phyloP scores from a whole-genome alignment of 1,140 invertebrate species.

The Berghia stephanieae region DNA sequence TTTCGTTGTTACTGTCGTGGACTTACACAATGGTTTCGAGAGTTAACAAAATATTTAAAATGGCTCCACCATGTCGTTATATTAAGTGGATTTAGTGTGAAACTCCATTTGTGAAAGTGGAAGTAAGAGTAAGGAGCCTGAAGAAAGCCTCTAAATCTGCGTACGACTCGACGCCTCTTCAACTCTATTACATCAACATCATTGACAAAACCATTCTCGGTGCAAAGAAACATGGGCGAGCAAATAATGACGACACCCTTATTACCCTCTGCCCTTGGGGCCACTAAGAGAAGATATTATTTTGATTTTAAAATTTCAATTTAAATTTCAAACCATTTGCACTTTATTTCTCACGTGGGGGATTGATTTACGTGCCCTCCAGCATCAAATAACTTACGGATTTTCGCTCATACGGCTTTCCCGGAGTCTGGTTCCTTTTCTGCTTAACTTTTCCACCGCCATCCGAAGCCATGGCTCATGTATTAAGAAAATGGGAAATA shows the following conservation, averaged over 20 bases:
- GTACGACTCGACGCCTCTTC: too few relatives aligned
- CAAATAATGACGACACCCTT: not conserved
- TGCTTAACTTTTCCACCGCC: slow-evolving; percentile 21
- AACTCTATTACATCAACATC: too few relatives aligned
- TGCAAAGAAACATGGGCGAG: not conserved
- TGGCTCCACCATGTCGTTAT: too few relatives aligned
- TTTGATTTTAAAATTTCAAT: not conserved
- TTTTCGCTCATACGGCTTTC: slow-evolving; percentile 23
- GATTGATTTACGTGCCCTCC: too few relatives aligned
- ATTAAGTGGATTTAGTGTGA: too few relatives aligned
- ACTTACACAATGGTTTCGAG: too few relatives aligned
- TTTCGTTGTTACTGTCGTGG: too few relatives aligned
- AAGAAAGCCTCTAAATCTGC: not conserved
- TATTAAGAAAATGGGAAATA: not conserved
- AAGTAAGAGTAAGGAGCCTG: too few relatives aligned
- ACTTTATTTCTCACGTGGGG: too few relatives aligned
- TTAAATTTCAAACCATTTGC: not conserved
- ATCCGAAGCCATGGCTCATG: slow-evolving; percentile 24
- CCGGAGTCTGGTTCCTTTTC: not conserved
- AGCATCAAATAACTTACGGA: too few relatives aligned
- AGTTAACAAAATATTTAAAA: too few relatives aligned
- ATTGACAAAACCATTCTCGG: not conserved
- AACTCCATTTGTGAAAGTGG: too few relatives aligned
- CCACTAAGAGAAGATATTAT: not conserved
- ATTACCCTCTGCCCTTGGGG: not conserved